A percentile compares a stretch with the other conserved stretches of the same genome.
Evolutionary conservation across 2,888 invertebrate species (phyloP).

Genomic region (Leptopilina myrica): DNA sequence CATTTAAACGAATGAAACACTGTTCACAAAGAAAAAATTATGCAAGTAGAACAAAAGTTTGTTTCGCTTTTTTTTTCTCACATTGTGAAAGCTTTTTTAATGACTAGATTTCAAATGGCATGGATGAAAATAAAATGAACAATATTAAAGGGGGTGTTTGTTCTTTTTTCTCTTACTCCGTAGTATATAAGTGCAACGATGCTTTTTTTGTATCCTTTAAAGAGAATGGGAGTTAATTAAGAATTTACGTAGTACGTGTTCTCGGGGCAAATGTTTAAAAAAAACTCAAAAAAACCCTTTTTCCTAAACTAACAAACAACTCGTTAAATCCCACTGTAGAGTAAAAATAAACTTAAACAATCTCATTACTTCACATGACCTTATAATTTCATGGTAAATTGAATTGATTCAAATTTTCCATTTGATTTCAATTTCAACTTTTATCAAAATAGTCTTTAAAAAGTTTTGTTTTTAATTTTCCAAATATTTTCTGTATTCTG

Average conservation of each 20-base stretch:
- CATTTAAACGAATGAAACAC: too few relatives aligned
- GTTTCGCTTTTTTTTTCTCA: neutral
- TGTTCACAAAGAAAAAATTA: too few relatives aligned
- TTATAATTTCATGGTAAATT: neutral
- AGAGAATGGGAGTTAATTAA: constrained; percentile 5
- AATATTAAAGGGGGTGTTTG: neutral
- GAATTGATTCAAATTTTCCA: neutral
- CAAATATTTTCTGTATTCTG: too few relatives aligned
- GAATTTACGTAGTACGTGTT: neutral
- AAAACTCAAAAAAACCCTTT: neutral
- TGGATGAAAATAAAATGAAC: neutral
- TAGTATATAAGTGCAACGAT: neutral
- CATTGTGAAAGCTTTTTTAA: neutral
- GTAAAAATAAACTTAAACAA: neutral
- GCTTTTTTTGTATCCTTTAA: neutral
- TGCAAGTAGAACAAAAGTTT: too few relatives aligned
- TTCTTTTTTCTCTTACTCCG: neutral
- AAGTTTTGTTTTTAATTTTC: too few relatives aligned
- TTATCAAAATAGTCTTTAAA: too few relatives aligned
- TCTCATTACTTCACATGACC: neutral
- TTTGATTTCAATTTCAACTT: too few relatives aligned
- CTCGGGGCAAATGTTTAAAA: neutral
- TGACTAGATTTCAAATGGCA: constrained; percentile 7
- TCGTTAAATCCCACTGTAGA: neutral
- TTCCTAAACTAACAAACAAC: constrained; percentile 2